Percentiles rank a stretch among this genome's conserved stretches.
phyloP scores from a whole-genome alignment of 2,888 invertebrate species.

The Cheilosia grossa region DNA sequence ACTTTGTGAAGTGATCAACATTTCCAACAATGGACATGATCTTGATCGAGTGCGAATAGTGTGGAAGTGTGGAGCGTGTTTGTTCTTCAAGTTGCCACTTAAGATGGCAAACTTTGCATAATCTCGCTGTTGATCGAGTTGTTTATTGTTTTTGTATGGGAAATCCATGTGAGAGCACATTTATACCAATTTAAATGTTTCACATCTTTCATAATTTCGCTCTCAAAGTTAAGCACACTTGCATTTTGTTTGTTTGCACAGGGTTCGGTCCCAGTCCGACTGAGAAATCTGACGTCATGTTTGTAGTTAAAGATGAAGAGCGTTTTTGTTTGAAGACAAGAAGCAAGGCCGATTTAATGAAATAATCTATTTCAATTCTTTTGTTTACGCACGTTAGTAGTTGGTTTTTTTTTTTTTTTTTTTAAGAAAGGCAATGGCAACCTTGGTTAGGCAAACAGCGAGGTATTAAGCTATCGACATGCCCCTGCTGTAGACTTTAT shows the following conservation, averaged over 20 bases:
- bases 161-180: background rate
- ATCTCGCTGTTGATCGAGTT: constrained; percentile 29
- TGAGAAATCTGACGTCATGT: background rate
- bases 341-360: constrained; percentile 25
- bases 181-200: background rate
- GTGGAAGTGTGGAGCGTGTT: constrained; percentile 43
- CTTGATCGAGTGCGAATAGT: constrained; percentile 48
- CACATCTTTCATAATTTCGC: constrained; percentile 2
- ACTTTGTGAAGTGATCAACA: background rate
- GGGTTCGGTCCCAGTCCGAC: background rate
- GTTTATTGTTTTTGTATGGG: constrained; percentile 26
- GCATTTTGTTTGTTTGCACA: background rate
- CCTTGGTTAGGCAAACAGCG: constrained; percentile 39
- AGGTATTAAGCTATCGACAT: constrained; percentile 25
- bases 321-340: constrained; percentile 13
- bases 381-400: constrained; percentile 2
- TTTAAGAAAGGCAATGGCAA: constrained; percentile 19
- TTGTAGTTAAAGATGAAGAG: background rate
- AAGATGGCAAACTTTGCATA: constrained; percentile 42
- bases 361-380: background rate
- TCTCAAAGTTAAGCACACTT: background rate
- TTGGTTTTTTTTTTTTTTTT: too few species aligned
- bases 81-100: constrained; percentile 41
- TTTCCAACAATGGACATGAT: constrained; percentile 52
- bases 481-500: background rate